Evolutionary conservation across 2,797 vertebrate genomes (phyloP), one percentile per base, ranked within the genome.

Genomic region (Micromesistius poutassou): DNA sequence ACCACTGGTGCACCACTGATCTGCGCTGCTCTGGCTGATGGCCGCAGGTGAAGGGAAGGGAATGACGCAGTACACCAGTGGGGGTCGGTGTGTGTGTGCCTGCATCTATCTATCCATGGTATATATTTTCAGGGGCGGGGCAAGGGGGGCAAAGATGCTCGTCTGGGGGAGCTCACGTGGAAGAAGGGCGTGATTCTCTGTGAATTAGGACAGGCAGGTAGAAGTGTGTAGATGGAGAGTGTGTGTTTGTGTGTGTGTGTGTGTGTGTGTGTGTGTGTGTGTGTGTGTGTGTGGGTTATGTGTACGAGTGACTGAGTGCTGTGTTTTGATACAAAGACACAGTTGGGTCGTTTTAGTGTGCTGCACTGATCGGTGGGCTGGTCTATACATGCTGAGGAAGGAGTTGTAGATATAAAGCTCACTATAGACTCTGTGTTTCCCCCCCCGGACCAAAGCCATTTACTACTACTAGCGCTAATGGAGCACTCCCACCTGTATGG

Each of bases 31-130:
- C 42, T 46, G 2, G 12, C 13, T 46, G 42, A 16, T 4, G 1
- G 46, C 19, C 19, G 46, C 46, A 36, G 33, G 77, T 73, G 16
- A 33, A 42, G 68, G 76, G 72, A 71, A 77, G 42, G 30, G 76
- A 55, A 55, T 55, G 46, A 55, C 19, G 46, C 16, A 55, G 22
- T 22, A 55, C 46, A 55, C 46, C 22, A 5, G 55, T 1, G 55
- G 4, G 19, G 88, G 55, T 1, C 5, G 9, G 62, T 1, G 62
- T 28, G 62, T 88, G 89, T 46, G 5, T 25, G 6, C 91, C 90
- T 89, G 88, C 40, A 88, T 81, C 76, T 90, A 82, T 92, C 91
- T 90, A 82, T 92, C 91, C 89, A 91, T 42, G 82, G 82, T 74
- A 77, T 82, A 62, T 73, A 22, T 40, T 33, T 75, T 66, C 82